Evolutionary conservation across 2,797 vertebrate genomes (phyloP), one percentile per base, ranked within the genome.

Genomic region (Galaxias olidus): DNA sequence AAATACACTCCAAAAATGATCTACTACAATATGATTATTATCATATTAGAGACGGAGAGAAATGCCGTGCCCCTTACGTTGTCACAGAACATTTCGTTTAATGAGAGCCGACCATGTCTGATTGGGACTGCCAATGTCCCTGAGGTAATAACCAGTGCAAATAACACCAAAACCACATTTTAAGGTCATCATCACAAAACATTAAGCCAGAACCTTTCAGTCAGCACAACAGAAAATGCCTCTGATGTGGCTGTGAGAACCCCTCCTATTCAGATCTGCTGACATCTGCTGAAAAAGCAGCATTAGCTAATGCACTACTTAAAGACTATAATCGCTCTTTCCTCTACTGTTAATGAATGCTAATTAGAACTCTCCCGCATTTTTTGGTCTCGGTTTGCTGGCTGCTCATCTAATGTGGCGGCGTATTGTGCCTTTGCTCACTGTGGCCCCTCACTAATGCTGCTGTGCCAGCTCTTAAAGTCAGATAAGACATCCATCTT

Each of bases 231-330:
- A 76, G 77, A 77, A 30, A 30, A 76, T 12, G 64, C 77, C 81
- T 88, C 82, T 83, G 87, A 88, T 87, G 88, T 88, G 84, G 85
- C 79, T 76, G 84, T 81, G 30, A 30, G 60, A 77, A 66, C 76
- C 71, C 69, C 82, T 83, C 79, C 84, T 72, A 78, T 88, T 90
- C 81, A 84, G 87, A 91, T 90, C 70, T 91, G 92, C 92, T 93
- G 91, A 92, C 89, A 75, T 69, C 81, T 74, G 78, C 81, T 74
- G 78, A 86, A 88, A 90, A 88, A 82, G 81, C 85, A 87, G 86
- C 90, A 91, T 90, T 90, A 92, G 89, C 91, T 93, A 92, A 93
- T 92, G 89, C 88, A 87, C 89, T 91, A 88, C 89, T 91, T 90
- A 92, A 91, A 91, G 88, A 89, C 87, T 88, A 89, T 92, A 92